Percentiles rank a stretch among this genome's conserved stretches.
phyloP scores from a whole-genome alignment of 2,113 vertebrate genomes.

The Vanacampus margaritifer region DNA sequence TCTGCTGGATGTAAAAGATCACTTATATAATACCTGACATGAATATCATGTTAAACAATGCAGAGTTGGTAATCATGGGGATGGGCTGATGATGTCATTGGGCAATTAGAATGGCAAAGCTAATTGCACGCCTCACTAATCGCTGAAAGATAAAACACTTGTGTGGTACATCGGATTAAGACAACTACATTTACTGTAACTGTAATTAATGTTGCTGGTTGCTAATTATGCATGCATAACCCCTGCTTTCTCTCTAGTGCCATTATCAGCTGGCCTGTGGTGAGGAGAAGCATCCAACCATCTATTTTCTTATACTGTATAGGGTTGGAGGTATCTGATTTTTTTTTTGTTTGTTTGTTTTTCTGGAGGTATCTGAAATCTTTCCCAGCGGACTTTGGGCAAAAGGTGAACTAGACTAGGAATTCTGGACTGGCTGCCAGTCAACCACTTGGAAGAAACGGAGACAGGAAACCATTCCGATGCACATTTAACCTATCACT shows the following conservation, averaged over 20 bases:
- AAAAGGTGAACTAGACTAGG: neutral
- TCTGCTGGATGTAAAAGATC: neutral
- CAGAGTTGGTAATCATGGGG: constrained; percentile 73
- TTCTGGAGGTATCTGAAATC: neutral
- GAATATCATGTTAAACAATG: constrained; percentile 74
- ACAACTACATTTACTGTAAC: constrained; percentile 69
- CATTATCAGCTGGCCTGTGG: neutral
- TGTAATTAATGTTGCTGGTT: constrained; percentile 51
- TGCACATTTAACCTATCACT: too few species aligned
- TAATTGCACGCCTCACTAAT: constrained; percentile 74
- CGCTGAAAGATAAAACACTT: constrained; percentile 67
- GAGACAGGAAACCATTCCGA: neutral
- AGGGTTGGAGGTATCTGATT: too few species aligned
- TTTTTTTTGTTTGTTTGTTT: too few species aligned
- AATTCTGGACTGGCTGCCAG: neutral
- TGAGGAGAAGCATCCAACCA: neutral
- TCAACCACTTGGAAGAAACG: neutral
- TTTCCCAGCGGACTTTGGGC: neutral
- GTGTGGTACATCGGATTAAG: constrained; percentile 67
- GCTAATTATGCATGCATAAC: constrained; percentile 21
- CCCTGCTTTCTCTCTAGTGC: neutral
- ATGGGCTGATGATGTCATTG: constrained; percentile 63
- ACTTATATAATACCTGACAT: constrained; percentile 58
- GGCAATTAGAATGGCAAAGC: constrained; percentile 77
- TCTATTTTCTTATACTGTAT: neutral